phyloP scores from a whole-genome alignment of 2,888 invertebrate species.

The Tipula unca region DNA sequence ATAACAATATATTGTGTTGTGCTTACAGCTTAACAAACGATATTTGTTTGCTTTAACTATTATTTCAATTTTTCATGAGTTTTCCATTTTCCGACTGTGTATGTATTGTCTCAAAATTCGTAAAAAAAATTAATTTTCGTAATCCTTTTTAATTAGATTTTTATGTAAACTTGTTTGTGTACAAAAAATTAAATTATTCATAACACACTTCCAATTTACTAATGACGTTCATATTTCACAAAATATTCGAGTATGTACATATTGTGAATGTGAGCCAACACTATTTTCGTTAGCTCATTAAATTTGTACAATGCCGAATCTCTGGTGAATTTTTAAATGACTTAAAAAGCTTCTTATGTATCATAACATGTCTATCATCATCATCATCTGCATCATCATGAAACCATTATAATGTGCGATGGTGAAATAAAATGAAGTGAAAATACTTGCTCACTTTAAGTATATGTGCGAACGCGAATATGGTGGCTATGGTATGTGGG shows the following conservation, averaged over 20 bases:
- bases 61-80: background rate
- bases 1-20: background rate
- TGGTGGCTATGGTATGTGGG: background rate
- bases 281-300: background rate
- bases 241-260: background rate
- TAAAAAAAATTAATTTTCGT: background rate
- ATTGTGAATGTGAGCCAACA: background rate
- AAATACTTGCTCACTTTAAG: background rate
- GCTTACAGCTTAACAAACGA: background rate
- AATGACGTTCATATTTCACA: background rate
- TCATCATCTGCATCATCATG: background rate
- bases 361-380: background rate
- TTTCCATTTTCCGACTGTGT: background rate
- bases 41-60: background rate
- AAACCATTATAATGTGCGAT: background rate
- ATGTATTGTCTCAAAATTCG: background rate
- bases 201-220: background rate
- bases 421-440: background rate
- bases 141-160: background rate
- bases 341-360: background rate
- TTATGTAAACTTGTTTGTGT: background rate
- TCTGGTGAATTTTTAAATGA: background rate
- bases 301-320: background rate
- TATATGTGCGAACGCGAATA: background rate
- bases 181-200: background rate